phyloP scores from a whole-genome alignment of 2,113 vertebrate genomes.

The Gasterosteus aculeatus region DNA sequence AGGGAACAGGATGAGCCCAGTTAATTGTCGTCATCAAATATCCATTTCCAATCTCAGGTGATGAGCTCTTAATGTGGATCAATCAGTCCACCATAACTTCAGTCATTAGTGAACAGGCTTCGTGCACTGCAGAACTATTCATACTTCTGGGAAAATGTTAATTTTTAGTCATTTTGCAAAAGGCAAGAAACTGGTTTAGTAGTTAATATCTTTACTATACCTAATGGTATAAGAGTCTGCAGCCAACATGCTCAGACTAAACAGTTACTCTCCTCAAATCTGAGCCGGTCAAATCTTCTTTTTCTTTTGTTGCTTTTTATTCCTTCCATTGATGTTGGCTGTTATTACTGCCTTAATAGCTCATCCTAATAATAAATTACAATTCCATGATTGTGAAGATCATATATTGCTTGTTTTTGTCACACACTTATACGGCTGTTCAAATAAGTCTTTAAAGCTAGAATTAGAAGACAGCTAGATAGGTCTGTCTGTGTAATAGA shows the following conservation, averaged over 20 bases:
- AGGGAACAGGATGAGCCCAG: constrained; percentile 9
- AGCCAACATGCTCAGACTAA: not conserved
- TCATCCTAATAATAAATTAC: too few species aligned
- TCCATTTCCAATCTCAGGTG: constrained; percentile 42
- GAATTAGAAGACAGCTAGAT: not conserved
- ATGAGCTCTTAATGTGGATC: constrained; percentile 47
- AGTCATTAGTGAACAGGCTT: constrained; percentile 9
- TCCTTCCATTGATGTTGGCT: not conserved
- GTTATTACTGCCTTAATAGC: not conserved
- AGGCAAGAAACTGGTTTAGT: not conserved
- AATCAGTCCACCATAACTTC: constrained; percentile 32
- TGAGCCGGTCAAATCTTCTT: not conserved
- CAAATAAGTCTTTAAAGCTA: not conserved
- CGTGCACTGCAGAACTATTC: not conserved
- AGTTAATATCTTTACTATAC: not conserved
- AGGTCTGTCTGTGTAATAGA: not conserved
- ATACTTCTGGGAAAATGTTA: not conserved
- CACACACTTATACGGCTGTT: not conserved
- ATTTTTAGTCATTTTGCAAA: not conserved
- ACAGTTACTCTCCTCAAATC: not conserved
- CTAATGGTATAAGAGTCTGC: not conserved
- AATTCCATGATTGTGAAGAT: not conserved
- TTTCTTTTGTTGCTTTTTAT: not conserved
- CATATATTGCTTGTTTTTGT: not conserved
- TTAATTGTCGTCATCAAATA: constrained; percentile 50